Conservation (phyloP, 1,140 invertebrate genomes). For the Aphelinus certus region DNA sequence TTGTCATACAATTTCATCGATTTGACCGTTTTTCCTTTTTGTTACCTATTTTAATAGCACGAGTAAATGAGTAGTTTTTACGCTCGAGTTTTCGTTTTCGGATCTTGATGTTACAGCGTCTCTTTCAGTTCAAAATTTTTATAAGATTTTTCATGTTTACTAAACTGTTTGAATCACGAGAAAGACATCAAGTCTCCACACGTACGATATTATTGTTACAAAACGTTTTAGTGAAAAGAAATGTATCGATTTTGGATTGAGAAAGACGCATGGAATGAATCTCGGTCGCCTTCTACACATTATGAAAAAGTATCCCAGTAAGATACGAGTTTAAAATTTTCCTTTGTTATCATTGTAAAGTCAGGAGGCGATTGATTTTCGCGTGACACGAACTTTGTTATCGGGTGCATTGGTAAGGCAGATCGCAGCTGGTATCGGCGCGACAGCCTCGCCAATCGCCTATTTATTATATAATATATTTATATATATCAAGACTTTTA, state of each 20-base stretch:
- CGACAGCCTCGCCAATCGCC: neutral
- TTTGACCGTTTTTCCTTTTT: no score
- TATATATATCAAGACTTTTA: neutral
- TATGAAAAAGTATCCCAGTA: neutral
- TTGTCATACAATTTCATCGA: no score
- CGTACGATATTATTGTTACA: no score
- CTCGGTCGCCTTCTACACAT: slow-evolving; percentile 27
- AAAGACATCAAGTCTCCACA: no score
- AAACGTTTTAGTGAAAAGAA: no score
- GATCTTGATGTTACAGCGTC: neutral
- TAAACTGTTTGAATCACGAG: neutral
- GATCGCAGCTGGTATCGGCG: neutral
- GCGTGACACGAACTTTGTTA: neutral
- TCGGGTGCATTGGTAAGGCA: neutral
- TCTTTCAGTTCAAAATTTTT: neutral
- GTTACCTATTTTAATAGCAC: no score
- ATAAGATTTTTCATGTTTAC: neutral
- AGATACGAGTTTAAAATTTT: slow-evolving; percentile 10
- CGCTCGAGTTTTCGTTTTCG: slow-evolving; percentile 22
- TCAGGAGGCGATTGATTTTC: slow-evolving; percentile 32
- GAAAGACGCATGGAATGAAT: neutral
- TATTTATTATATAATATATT: slow-evolving; percentile 2
- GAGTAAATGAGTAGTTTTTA: neutral
- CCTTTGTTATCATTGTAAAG: neutral
- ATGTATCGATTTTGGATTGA: neutral